These are phyloP conservation scores for Bombus ignitus DNA, from an alignment of 1,140 invertebrate genomes.

Conservation along the genomic window DNA sequence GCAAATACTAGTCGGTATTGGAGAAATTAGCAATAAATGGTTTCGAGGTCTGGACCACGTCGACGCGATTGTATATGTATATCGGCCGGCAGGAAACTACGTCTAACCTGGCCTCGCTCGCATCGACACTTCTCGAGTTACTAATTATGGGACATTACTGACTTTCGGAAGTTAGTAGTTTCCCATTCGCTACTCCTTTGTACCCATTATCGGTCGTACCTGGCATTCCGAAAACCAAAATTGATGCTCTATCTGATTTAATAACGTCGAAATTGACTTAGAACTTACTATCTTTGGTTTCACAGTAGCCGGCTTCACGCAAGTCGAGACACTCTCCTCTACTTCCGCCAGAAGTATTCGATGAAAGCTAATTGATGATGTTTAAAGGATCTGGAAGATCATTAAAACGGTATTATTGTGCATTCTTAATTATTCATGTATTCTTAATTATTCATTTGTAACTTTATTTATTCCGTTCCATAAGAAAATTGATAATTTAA, in stretches of 20 bases:
- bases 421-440: too few species aligned
- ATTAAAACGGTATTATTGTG: neutral
- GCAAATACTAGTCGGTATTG: constrained; percentile 7
- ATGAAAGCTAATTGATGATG: neutral
- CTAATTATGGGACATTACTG: constrained; percentile 67
- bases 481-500: too few species aligned
- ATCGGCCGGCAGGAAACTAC: constrained; percentile 27
- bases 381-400: neutral
- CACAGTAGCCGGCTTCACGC: constrained; percentile 1
- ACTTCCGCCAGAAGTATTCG: neutral
- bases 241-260: constrained; percentile 60
- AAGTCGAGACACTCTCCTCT: neutral
- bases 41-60: neutral
- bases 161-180: constrained; percentile 64
- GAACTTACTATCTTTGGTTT: constrained; percentile 37
- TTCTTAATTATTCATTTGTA: neutral
- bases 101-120: constrained; percentile 27
- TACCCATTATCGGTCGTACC: constrained; percentile 58
- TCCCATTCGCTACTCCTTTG: constrained; percentile 60
- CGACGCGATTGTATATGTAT: neutral
- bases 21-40: constrained; percentile 50
- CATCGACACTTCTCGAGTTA: constrained; percentile 61
- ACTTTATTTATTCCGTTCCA: too few species aligned
- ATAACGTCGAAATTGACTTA: constrained; percentile 59
- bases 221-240: constrained; percentile 60